These are phyloP conservation scores for Rhagophthalmus giganteus DNA, from an alignment of 2,888 invertebrate genomes.

Conservation along the genomic window DNA sequence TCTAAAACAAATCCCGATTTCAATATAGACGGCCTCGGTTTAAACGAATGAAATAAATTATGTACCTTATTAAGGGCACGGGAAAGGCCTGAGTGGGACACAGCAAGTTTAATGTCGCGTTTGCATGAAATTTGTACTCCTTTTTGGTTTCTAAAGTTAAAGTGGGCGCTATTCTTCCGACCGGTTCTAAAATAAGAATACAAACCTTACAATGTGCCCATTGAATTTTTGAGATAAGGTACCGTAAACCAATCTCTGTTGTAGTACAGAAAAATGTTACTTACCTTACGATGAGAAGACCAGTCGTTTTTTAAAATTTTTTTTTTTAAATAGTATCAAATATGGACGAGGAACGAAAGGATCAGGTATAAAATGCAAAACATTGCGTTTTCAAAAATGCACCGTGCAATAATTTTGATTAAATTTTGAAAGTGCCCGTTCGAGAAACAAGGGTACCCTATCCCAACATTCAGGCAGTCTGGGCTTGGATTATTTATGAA, in stretches of 20 bases:
- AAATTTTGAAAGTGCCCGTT: constrained; percentile 54
- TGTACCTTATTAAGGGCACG: constrained; percentile 61
- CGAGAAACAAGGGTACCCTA: constrained; percentile 85
- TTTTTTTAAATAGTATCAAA: no score
- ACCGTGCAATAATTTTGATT: constrained; percentile 1
- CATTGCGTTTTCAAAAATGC: background rate
- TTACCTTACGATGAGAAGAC: no score
- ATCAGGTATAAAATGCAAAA: constrained; percentile 1
- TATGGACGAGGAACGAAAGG: constrained; percentile 3
- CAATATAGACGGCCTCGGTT: background rate
- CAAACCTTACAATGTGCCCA: constrained; percentile 13
- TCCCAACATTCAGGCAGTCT: constrained; percentile 95
- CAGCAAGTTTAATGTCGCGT: constrained; percentile 60
- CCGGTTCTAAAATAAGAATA: constrained; percentile 35
- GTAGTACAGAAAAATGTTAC: no score
- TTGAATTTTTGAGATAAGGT: constrained; percentile 26
- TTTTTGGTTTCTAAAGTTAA: constrained; percentile 63
- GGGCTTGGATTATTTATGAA: constrained; percentile 30
- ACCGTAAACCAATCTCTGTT: constrained; percentile 9
- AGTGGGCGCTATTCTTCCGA: constrained; percentile 27
- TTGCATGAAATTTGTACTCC: constrained; percentile 59
- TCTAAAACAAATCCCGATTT: constrained; percentile 46
- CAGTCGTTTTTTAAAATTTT: no score
- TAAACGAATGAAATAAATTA: no score
- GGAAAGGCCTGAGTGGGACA: constrained; percentile 71